phyloP scores from a whole-genome alignment of 2,888 invertebrate genomes.

The Lumbricus terrestris region DNA sequence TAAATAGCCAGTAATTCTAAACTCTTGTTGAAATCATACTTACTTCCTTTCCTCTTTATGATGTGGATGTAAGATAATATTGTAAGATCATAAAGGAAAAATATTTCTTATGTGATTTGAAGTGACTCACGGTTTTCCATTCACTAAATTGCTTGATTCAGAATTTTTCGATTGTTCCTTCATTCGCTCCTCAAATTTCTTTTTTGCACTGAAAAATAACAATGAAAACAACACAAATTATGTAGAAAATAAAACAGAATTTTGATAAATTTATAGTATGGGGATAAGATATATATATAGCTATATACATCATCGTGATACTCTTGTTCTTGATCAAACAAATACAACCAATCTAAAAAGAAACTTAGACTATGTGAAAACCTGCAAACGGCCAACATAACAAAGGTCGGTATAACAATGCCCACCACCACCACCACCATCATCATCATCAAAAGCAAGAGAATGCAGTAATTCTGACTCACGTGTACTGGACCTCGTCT shows the following conservation, averaged over 20 bases:
- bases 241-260: neutral
- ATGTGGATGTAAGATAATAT: neutral
- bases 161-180: neutral
- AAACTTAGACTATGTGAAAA: neutral
- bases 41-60: neutral
- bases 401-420: neutral
- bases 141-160: neutral
- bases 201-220: neutral
- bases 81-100: neutral
- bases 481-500: conserved; percentile 59
- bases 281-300: too few species aligned
- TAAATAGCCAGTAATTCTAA: neutral
- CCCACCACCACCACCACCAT: too few species aligned
- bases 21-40: neutral
- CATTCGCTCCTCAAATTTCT: neutral
- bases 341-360: too few species aligned
- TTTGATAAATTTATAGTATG: too few species aligned
- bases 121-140: neutral
- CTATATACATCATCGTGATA: too few species aligned
- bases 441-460: too few species aligned
- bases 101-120: neutral
- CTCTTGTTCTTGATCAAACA: too few species aligned
- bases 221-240: neutral
- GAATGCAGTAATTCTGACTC: conserved; percentile 33
- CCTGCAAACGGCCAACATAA: neutral